These are phyloP conservation scores for Oophaga sylvatica DNA, from an alignment of 2,797 vertebrate species.

Conservation along the genomic window DNA sequence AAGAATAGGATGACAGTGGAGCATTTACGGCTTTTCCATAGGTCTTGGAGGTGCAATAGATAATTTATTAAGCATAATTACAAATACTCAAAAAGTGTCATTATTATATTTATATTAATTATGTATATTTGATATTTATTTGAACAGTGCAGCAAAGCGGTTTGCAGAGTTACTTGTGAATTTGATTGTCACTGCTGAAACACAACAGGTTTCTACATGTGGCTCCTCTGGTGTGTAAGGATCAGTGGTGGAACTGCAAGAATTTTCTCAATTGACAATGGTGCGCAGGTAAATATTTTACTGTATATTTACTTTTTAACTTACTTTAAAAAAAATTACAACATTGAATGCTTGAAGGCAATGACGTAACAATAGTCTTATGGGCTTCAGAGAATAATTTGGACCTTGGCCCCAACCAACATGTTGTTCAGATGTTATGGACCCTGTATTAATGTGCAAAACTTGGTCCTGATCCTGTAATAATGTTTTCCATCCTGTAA, in stretches of 20 bases:
- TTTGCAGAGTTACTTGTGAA: constrained; percentile 79
- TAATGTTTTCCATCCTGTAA: too few species aligned
- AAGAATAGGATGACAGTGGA: neutral
- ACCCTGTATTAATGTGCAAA: too few species aligned
- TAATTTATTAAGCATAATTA: neutral
- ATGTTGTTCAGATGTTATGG: too few species aligned
- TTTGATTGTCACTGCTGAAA: constrained; percentile 80
- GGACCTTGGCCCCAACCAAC: too few species aligned
- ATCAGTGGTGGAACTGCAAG: constrained; percentile 79
- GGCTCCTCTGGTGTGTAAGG: constrained; percentile 84
- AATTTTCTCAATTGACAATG: constrained; percentile 80
- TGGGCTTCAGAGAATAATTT: too few species aligned
- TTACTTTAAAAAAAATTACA: neutral
- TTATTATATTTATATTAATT: neutral
- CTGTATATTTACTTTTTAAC: neutral
- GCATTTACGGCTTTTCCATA: neutral
- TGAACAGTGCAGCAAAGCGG: constrained; percentile 71
- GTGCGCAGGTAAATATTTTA: constrained; percentile 77
- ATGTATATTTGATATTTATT: constrained; percentile 54
- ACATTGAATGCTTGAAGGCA: neutral
- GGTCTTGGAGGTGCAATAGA: neutral
- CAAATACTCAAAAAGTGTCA: neutral
- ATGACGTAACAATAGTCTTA: too few species aligned
- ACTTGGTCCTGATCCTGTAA: too few species aligned
- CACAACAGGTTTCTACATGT: constrained; percentile 81